Conservation (phyloP, 1,140 invertebrate genomes). For the Galendromus occidentalis region DNA sequence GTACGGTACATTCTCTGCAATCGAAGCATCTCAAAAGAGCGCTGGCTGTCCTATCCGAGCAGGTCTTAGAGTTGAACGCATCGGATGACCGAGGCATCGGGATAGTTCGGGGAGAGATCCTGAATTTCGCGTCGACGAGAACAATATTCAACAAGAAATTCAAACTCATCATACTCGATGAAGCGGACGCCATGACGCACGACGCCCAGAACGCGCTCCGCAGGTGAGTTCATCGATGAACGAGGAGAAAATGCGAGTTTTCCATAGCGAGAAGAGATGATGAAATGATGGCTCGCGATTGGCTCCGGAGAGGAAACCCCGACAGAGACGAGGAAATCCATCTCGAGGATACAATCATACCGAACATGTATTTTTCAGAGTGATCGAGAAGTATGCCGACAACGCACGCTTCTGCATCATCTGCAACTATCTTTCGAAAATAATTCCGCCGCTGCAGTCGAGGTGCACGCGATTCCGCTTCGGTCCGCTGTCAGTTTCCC, state of each 20-base stretch:
- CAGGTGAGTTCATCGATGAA: conserved; percentile 48
- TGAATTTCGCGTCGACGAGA: conserved; percentile 95
- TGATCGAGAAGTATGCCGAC: conserved; percentile 97
- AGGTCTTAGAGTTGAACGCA: conserved; percentile 68
- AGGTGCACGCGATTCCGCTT: conserved; percentile 93
- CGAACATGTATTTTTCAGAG: conserved; percentile 34
- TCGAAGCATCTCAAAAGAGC: too few relatives aligned
- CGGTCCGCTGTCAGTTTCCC: conserved; percentile 58
- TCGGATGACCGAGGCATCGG: conserved; percentile 97
- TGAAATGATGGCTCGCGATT: too few relatives aligned
- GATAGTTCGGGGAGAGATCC: conserved; percentile 79
- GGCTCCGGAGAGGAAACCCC: too few relatives aligned
- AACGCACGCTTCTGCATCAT: conserved; percentile 97
- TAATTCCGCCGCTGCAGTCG: conserved; percentile 93
- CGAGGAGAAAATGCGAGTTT: too few relatives aligned
- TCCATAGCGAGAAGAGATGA: too few relatives aligned
- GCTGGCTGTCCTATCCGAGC: too few relatives aligned
- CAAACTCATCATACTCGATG: conserved; percentile 94
- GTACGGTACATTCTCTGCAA: too few relatives aligned
- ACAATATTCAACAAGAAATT: conserved; percentile 78
- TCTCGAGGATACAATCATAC: too few relatives aligned
- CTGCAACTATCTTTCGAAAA: conserved; percentile 95
- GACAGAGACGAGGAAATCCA: too few relatives aligned
- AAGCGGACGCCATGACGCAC: conserved; percentile 99
- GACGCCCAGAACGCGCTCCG: conserved; percentile 97